Conservation (phyloP, 64 coral and sea anemone genomes). For the Platygyra sinensis region DNA sequence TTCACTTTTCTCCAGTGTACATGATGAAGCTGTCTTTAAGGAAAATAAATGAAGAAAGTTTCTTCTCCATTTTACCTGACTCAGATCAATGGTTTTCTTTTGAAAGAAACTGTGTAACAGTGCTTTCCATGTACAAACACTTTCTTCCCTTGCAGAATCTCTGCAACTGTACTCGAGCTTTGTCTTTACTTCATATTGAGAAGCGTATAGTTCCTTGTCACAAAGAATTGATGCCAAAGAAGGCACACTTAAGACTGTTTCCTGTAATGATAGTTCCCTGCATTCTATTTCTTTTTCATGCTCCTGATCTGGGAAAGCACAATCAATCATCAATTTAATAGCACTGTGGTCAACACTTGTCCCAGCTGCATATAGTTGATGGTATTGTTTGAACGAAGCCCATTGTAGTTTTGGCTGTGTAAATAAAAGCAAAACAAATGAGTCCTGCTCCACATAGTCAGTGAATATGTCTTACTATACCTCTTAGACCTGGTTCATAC, state of each 20-base stretch:
- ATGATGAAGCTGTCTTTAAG: neutral
- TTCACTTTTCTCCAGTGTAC: neutral
- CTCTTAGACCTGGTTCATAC: too few species aligned
- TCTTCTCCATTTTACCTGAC: neutral
- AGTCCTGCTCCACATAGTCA: too few species aligned
- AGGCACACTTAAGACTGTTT: neutral
- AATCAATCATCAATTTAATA: neutral
- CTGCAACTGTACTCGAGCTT: neutral
- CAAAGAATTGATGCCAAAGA: conserved; percentile 9
- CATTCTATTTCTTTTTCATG: neutral
- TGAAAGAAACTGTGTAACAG: conserved; percentile 5
- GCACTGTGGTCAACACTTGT: neutral
- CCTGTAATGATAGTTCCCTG: neutral
- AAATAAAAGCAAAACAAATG: neutral
- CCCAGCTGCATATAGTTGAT: neutral
- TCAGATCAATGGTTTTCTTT: neutral
- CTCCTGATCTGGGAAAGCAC: conserved; percentile 9
- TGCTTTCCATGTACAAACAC: neutral
- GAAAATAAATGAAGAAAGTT: neutral
- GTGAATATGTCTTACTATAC: too few species aligned
- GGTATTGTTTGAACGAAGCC: conserved; percentile 73
- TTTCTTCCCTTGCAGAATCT: neutral
- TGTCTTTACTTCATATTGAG: neutral
- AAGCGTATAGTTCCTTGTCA: neutral
- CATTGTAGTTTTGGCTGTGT: conserved; percentile 49